Conservation (phyloP, 2,113 vertebrate genomes). For the Pan troglodytes region DNA sequence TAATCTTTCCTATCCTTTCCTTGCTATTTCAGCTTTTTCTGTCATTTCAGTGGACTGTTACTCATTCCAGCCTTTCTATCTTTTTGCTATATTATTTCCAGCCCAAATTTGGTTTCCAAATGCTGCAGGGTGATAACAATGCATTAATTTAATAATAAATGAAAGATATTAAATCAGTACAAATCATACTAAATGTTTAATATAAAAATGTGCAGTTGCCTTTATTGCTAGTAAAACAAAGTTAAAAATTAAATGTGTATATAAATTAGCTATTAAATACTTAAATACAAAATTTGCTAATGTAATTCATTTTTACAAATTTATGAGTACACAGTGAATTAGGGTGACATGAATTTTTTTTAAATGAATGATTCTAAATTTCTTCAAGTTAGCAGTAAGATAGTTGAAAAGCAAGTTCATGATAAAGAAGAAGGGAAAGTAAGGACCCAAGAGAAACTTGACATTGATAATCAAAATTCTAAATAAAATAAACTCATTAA, state of each 20-base stretch:
- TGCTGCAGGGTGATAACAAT: not conserved
- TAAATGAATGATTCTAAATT: not conserved
- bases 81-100: not conserved
- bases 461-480: not conserved
- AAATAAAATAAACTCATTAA: not conserved
- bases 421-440: not conserved
- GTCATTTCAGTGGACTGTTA: not conserved
- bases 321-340: not conserved
- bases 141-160: not conserved
- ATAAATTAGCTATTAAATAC: not conserved
- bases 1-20: not conserved
- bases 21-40: not conserved
- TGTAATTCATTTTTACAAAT: not conserved
- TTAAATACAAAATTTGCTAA: not conserved
- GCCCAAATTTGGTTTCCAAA: conserved; percentile 29
- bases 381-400: not conserved
- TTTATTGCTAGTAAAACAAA: conserved; percentile 18
- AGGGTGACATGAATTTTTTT: not conserved
- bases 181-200: conserved; percentile 35
- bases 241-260: not conserved
- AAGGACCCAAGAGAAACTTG: not conserved
- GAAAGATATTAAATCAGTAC: conserved; percentile 15
- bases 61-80: not conserved
- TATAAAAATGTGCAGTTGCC: not conserved
- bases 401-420: not conserved